Percentiles rank a stretch among this genome's conserved stretches.
phyloP scores from a whole-genome alignment of 2,797 vertebrate genomes.

The Poeciliopsis gracilis region DNA sequence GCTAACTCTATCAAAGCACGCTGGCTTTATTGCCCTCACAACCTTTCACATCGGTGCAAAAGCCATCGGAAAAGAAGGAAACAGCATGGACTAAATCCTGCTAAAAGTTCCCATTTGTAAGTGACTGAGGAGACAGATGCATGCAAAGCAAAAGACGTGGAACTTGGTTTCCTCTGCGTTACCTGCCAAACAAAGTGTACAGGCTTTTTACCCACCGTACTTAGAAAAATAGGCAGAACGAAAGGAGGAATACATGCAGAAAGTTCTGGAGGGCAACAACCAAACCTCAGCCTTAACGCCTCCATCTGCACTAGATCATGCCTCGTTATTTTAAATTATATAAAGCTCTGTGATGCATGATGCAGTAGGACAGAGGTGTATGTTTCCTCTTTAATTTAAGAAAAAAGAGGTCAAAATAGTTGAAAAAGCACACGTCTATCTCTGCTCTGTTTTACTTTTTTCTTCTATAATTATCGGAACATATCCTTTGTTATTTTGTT shows the following conservation, averaged over 20 bases:
- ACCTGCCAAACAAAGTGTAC: neutral
- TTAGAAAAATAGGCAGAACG: neutral
- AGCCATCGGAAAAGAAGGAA: neutral
- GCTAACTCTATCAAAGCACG: neutral
- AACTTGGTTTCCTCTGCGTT: neutral
- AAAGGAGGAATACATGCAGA: neutral
- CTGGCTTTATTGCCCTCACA: slow-evolving; percentile 1
- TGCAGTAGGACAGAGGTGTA: neutral
- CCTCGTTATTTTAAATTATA: neutral
- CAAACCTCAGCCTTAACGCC: neutral
- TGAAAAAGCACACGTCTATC: neutral
- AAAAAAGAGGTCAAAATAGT: neutral
- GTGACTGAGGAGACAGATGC: neutral
- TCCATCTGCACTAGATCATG: neutral
- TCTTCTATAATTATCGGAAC: neutral
- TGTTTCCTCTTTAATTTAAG: neutral
- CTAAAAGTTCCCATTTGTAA: neutral
- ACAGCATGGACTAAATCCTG: neutral
- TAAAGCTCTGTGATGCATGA: neutral
- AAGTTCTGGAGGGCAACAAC: neutral
- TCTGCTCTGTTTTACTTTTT: neutral
- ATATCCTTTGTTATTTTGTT: too few relatives aligned
- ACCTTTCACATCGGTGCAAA: neutral
- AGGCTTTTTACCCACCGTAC: neutral
- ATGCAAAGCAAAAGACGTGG: neutral